Base-by-base conservation (phyloP, 2,888 invertebrate genomes). In the Nomada fucata region DNA sequence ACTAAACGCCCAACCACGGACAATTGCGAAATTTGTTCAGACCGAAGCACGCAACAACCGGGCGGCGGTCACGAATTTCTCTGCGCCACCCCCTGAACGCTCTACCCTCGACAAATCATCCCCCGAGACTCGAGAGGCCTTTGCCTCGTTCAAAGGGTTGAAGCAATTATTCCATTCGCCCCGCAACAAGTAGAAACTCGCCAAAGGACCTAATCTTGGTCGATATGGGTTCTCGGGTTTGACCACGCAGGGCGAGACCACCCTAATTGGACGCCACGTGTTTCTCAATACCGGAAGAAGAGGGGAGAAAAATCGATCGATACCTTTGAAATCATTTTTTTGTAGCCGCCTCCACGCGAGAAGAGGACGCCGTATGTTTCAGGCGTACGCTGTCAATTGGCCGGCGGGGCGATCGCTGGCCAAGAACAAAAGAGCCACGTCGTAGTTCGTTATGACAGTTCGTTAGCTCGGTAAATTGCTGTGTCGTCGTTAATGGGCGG, bases 391-490 rank as follows among this genome's bases (percentile, higher is more conserved):
- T 18, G 61, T 53, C 76, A 71, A 79, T 79, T 74, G 79, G 44
- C 65, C 59, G 42, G 59, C 68, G 72, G 57, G 79, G 64, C 86
- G 78, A 87, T 88, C 82, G 82, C 78, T 78, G 68, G 83, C 64
- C 84, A 88, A 80, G 88, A 84, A 87, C 86, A 87, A 87, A 88
- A 83, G 87, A 76, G 82, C 79, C 78, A 20, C 60, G 61, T 63
- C 77, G 76, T 44, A 73, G 87, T 88, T 88, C 88, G 86, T 88
- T 88, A 88, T 88, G 88, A 86, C 87, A 88, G 88, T 88, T 88
- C 88, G 87, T 88, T 88, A 86, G 83, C 79, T 79, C 76, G 76
- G 86, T 82, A 88, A 88, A 88, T 88, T 88, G 88, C 78, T 76
- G 84, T 83, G 83, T 74, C 78, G 71, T 67, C 86, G 88, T 86